Evolutionary conservation across 1,140 invertebrate genomes (phyloP).

Genomic region (Lithobius niger): DNA sequence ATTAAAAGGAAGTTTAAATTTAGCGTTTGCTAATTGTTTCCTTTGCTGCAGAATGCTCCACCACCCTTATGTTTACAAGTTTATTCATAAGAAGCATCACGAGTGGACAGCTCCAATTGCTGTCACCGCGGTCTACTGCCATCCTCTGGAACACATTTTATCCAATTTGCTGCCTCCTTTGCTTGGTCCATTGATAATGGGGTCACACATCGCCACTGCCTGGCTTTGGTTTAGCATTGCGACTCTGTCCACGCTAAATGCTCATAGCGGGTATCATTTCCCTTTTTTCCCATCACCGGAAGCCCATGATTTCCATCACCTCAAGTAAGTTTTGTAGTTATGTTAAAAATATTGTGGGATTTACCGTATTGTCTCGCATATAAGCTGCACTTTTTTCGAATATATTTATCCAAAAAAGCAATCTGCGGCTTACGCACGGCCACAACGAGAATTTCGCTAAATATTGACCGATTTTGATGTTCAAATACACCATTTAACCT

Average conservation of each 20-base stretch:
- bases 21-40: background rate
- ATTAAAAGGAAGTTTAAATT: background rate
- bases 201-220: conserved; percentile 64
- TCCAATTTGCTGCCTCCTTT: conserved; percentile 68
- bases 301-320: conserved; percentile 79
- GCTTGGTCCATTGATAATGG: conserved; percentile 61
- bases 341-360: background rate
- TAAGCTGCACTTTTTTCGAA: no score
- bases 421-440: no score
- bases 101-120: conserved; percentile 75
- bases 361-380: no score
- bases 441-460: no score
- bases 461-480: no score
- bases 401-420: no score
- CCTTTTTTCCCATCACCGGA: conserved; percentile 78
- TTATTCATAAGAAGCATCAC: conserved; percentile 74
- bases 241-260: conserved; percentile 63
- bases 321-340: conserved; percentile 49
- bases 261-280: conserved; percentile 78
- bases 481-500: no score
- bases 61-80: conserved; percentile 57
- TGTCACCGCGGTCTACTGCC: conserved; percentile 70
- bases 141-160: conserved; percentile 72
- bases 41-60: conserved; percentile 49
- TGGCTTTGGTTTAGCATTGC: conserved; percentile 73